Base-by-base conservation (phyloP, 2,888 invertebrate genomes). In the Elegia similella region DNA sequence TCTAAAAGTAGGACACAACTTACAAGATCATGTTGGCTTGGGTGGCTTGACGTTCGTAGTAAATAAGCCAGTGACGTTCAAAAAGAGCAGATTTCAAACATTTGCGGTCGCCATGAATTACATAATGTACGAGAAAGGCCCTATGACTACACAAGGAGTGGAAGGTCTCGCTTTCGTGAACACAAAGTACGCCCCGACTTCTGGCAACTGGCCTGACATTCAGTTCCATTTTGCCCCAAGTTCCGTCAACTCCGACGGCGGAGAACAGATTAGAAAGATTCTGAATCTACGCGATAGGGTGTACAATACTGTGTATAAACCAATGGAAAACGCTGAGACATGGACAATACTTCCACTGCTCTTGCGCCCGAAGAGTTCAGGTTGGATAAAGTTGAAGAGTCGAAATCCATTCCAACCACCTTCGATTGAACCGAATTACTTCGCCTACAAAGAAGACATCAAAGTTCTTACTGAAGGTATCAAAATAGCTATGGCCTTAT, bases 371-470 rank as follows among this genome's bases (percentile, higher is more conserved):
- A 95, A 95, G 73, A 98, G 98, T 75, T 94, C 94, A 0, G 99
- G 99, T 0, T 95, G 95, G 94, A 90, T 99, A n/a, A 94, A 95
- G 54, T 85, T 99, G 15, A 94, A 94, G 65, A 96, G 96, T 52
- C 93, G 92, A 42, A 95, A 98, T 81, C 98, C 98, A 0, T 92
- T 95, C 63, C 94, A 95, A 0, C 94, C 96, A 62, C 98, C 98
- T 0, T 94, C 95, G 12, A 95, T 99, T 56, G 96, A 96, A 76
- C 98, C 98, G 0, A 98, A 98, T 80, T 99, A 99, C 79, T 96
- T 99, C 75, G 94, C 96, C 0, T 95, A 97, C 67, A 94, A 95
- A 63, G 94, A 96, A 73, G 98, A 99, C 71, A 92, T 97, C 12
- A 92, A 94, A 65, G 93, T 95, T 0, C 80, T 98, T 1, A 95